Conservation (phyloP, 1,140 invertebrate species). For the Caenorhabditis tropicalis region DNA sequence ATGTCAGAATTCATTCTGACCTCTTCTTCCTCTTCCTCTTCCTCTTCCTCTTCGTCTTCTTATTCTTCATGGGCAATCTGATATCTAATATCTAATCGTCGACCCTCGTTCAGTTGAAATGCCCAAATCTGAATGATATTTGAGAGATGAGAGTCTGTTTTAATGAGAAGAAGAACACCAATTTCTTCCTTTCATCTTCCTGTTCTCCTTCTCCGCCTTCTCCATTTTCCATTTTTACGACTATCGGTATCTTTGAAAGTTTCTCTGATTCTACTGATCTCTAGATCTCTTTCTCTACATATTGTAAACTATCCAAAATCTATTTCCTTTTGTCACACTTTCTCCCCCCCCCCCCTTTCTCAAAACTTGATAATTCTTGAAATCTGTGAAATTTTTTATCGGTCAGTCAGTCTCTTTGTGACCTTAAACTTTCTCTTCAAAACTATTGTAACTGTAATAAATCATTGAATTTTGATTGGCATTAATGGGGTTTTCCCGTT, state of each 20-base stretch:
- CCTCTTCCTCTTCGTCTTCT: neutral
- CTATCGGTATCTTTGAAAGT: neutral
- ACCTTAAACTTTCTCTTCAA: no score
- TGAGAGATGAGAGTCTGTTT: slow-evolving; percentile 23
- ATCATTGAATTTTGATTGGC: no score
- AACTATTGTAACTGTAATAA: no score
- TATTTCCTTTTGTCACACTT: neutral
- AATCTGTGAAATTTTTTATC: no score
- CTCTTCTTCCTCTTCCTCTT: neutral
- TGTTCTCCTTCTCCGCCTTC: neutral
- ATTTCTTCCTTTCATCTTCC: neutral
- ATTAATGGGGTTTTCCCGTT: no score
- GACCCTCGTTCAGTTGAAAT: neutral
- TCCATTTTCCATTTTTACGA: slow-evolving; percentile 3
- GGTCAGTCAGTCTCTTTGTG: no score
- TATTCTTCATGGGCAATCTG: neutral
- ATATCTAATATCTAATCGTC: neutral
- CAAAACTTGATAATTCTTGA: no score
- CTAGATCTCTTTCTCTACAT: neutral
- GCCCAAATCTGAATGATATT: neutral
- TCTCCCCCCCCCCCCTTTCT: neutral
- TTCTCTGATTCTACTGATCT: neutral
- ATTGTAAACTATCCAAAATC: neutral
- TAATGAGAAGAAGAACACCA: neutral
- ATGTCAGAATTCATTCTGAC: no score